Base-by-base conservation (phyloP, 30 jellyfish, hydroid and myxozoan genomes). In the Aurelia coerulea region DNA sequence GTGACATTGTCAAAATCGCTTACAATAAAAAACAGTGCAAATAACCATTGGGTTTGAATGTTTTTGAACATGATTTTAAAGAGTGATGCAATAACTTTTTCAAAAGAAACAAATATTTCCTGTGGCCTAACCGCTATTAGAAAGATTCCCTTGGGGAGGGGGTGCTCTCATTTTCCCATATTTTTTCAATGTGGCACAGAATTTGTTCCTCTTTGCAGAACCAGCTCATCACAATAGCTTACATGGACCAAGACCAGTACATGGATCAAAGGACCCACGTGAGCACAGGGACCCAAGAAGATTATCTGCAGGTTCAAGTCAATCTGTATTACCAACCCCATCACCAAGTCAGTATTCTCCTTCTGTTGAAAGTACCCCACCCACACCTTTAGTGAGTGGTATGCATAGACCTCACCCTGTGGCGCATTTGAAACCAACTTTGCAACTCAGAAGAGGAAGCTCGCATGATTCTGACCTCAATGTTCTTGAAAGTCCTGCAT, bases 321-420 rank as follows among this genome's bases (percentile, higher is more conserved):
- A 65, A 56, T 14, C 83, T n/a, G 86, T 87, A 18, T 65, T 68
- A 23, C 97, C 97, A 18, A 89, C 97, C 10, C 97, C 97, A 19
- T 82, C 97, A 14, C 97, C 97, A 13, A 90, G 97, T 83, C 82
- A 73, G 18, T 79, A 42, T 41, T 78, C 93, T 4, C 89, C 96
- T 9, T 90, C 97, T 12, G 81, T 90, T 17, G 89, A 81, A 41
- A 76, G 93, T 37, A 90, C 97, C 62, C 97, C 97, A n/a, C 97
- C 97, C 9, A 81, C 94, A 9, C 93, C 90, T 5, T 64, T 63
- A 11, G 69, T 90, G 29, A 78, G 97, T 35, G 60, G 82, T 10
- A 74, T 80, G 87, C 60, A 35, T 82, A 81, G 97, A 50, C 58
- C 80, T 11, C 97, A 90, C 39, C 97, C 97, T 23, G 94, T 90